Evolutionary conservation across 2,888 invertebrate species (phyloP), one percentile per base, ranked within the genome.

Genomic region (Crioceris asparagi): DNA sequence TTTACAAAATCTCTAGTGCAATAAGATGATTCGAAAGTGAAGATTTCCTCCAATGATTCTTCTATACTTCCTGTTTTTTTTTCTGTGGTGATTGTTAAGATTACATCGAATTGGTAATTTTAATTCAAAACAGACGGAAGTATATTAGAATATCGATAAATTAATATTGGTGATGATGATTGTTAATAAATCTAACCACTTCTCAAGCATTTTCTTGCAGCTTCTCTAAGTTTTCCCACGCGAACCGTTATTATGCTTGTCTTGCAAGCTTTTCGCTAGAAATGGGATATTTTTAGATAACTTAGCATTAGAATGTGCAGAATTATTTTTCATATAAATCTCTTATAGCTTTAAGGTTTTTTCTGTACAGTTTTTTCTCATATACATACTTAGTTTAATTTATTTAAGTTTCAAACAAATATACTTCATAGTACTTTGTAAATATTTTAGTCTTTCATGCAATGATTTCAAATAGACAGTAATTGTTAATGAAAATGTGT

Each of bases 301-400:
- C 23, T 21, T 50, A 50, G 50, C 46, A 26, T 44, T 53, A 53
- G 53, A 53, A 52, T 55, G 54, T 55, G 54, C 53, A 55, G 53
- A 52, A 53, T 55, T 52, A 53, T 54, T 53, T 54, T 55, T 53
- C 54, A 53, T 51, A 49, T 49, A 52, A 55, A 54, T 54, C 55
- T 54, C 51, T 52, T 50, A 47, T 55, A 52, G 51, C 34, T 38
- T 45, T 51, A 54, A 49, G 52, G 42, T 50, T 40, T 43, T 54
- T 54, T 50, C 42, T 54, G 55, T 55, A 55, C 55, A 54, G 54
- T 52, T 52, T 52, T 50, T 49, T 50, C 53, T 52, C 53, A 50
- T 49, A 47, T 44, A 50, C 50, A 49, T 49, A 47, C 42, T 44
- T 47, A 46, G 47, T 39, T 49, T 49, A 50, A 51, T 53, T 52